Evolutionary conservation across 1,140 invertebrate genomes (phyloP).

Genomic region (Lepidurus apus): DNA sequence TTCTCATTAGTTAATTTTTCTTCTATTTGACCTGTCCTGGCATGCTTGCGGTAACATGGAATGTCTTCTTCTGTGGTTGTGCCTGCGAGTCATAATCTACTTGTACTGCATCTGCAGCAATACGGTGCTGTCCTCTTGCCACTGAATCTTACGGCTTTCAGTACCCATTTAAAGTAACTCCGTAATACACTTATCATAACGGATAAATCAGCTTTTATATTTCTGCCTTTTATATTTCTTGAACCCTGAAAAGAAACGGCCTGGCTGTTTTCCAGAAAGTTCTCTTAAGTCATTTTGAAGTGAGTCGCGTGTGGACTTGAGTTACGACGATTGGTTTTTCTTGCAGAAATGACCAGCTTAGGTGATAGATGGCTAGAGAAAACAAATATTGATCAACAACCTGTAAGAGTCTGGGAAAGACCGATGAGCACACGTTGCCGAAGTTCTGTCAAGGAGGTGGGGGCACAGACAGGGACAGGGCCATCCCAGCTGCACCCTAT

Average conservation of each 20-base stretch:
- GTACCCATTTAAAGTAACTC: neutral
- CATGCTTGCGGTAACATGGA: too few relatives aligned
- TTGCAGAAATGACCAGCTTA: neutral
- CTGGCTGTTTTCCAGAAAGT: neutral
- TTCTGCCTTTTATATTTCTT: neutral
- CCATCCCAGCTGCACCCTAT: neutral
- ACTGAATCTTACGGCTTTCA: neutral
- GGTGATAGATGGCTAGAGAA: neutral
- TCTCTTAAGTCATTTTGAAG: too few relatives aligned
- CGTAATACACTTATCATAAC: neutral
- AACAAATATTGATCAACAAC: slow-evolving; percentile 19
- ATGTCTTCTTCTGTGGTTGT: too few relatives aligned
- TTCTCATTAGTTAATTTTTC: neutral
- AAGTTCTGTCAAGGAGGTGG: neutral
- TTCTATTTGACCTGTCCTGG: neutral
- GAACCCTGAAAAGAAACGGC: neutral
- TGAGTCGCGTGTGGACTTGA: too few relatives aligned
- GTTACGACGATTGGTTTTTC: too few relatives aligned
- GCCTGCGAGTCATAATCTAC: neutral
- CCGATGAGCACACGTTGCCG: neutral
- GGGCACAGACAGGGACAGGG: neutral
- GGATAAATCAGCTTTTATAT: neutral
- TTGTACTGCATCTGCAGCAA: neutral
- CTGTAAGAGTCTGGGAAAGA: neutral
- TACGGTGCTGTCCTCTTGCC: neutral